A percentile compares a stretch with the other conserved stretches of the same genome.
Evolutionary conservation across 2,797 vertebrate species (phyloP).

Genomic region (Periophthalmus magnuspinnatus): DNA sequence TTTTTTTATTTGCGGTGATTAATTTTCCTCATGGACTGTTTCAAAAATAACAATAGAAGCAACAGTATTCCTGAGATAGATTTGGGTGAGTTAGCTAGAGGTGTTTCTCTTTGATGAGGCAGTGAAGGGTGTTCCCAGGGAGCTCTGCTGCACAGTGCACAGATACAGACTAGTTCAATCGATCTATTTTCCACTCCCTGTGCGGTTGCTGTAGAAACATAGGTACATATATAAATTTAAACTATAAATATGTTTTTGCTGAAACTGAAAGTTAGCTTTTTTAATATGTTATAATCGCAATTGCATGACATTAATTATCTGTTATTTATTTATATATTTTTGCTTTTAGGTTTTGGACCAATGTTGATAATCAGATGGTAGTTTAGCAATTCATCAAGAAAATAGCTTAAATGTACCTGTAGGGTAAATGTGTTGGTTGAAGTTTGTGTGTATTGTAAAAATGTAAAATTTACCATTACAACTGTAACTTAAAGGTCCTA

Average conservation of each 20-base stretch:
- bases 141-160: constrained; percentile 52
- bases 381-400: too few relatives aligned
- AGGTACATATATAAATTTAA: too few relatives aligned
- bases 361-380: neutral
- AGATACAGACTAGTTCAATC: constrained; percentile 60
- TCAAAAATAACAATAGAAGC: constrained; percentile 7
- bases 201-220: constrained; percentile 76
- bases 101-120: constrained; percentile 61
- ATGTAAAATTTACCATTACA: too few relatives aligned
- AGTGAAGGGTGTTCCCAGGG: constrained; percentile 69
- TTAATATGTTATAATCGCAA: too few relatives aligned
- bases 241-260: too few relatives aligned
- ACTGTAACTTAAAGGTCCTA: too few relatives aligned
- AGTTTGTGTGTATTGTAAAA: neutral
- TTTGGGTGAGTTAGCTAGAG: constrained; percentile 37
- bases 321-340: too few relatives aligned
- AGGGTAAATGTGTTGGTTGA: neutral
- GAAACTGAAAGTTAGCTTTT: too few relatives aligned
- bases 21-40: too few relatives aligned
- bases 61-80: constrained; percentile 18
- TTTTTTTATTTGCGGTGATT: too few relatives aligned
- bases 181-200: constrained; percentile 54
- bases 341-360: neutral
- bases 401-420: too few relatives aligned
- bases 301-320: too few relatives aligned